Percentiles rank a stretch among this genome's conserved stretches.
These are phyloP conservation scores for Phyllostomus hastatus DNA, from an alignment of 2,113 vertebrate species.

Conservation along the genomic window DNA sequence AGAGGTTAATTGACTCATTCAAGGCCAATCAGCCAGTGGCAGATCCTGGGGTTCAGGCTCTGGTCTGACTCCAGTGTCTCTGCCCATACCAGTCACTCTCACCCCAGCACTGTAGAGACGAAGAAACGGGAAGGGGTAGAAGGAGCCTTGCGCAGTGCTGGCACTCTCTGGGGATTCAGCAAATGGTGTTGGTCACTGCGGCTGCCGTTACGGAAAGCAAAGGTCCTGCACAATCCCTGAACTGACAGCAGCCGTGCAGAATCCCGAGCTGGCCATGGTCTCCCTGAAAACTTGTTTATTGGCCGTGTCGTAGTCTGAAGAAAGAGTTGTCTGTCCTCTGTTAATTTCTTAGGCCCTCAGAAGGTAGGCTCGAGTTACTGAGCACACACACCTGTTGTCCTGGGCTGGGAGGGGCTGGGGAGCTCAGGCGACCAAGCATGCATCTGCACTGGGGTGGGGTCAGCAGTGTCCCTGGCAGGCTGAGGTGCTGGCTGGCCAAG, in stretches of 20 bases:
- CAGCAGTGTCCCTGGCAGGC: conserved; percentile 50
- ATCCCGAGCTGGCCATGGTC: conserved; percentile 43
- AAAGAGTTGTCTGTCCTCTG: conserved; percentile 74
- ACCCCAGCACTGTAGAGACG: neutral
- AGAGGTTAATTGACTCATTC: neutral
- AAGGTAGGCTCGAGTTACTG: conserved; percentile 61
- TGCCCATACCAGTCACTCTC: neutral
- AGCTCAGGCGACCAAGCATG: neutral
- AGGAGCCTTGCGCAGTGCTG: neutral
- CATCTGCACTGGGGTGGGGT: conserved; percentile 62
- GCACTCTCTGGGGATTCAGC: neutral
- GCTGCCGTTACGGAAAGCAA: neutral
- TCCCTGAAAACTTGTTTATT: conserved; percentile 75
- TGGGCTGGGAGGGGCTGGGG: neutral
- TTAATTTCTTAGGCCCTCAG: conserved; percentile 51
- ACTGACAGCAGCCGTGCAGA: conserved; percentile 24
- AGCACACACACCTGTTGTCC: conserved; percentile 58
- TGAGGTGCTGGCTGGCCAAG: neutral
- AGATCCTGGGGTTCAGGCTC: neutral
- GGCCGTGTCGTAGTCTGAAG: conserved; percentile 63
- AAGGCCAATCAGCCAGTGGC: neutral
- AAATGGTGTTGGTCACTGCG: accelerated
- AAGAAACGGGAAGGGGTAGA: neutral
- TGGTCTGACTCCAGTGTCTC: neutral
- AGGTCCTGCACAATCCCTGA: neutral